A percentile compares a stretch with the other conserved stretches of the same genome.
Evolutionary conservation across 2,888 invertebrate genomes (phyloP).

Genomic region (Merodon equestris): DNA sequence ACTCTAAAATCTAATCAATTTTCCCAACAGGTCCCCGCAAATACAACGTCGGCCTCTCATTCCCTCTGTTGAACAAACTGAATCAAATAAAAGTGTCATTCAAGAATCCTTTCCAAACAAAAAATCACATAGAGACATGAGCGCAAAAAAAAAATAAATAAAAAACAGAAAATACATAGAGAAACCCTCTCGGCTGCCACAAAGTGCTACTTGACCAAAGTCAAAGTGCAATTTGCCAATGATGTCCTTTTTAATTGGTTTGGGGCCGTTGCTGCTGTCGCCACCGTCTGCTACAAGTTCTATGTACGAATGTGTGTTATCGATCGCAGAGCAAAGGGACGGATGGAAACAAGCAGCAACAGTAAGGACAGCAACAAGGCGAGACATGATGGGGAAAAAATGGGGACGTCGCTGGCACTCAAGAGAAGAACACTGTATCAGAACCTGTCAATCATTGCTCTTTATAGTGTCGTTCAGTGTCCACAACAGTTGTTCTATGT

Average conservation of each 20-base stretch:
- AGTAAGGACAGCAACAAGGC: too few species aligned
- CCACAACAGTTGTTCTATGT: slow-evolving; percentile 35
- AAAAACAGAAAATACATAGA: slow-evolving; percentile 7
- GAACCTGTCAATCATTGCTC: slow-evolving; percentile 51
- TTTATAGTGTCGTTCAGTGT: slow-evolving; percentile 37
- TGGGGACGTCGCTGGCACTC: slow-evolving; percentile 9
- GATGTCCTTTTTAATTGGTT: slow-evolving; percentile 65
- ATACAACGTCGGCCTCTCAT: slow-evolving; percentile 3
- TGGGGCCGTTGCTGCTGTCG: slow-evolving; percentile 25
- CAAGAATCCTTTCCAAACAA: slow-evolving; percentile 24
- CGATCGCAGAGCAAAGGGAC: too few species aligned
- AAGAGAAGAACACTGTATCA: slow-evolving; percentile 14
- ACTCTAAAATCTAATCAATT: slow-evolving; percentile 29
- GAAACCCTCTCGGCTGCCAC: slow-evolving; percentile 20
- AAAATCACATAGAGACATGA: slow-evolving; percentile 12
- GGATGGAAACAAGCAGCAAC: too few species aligned
- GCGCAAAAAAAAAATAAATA: neutral
- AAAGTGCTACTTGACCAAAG: slow-evolving; percentile 60
- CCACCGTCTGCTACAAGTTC: neutral
- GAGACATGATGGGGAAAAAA: neutral
- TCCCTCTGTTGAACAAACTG: slow-evolving; percentile 36
- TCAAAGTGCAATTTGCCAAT: slow-evolving; percentile 65
- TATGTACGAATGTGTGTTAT: neutral
- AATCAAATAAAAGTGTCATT: slow-evolving; percentile 48
- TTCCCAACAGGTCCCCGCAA: slow-evolving; percentile 10